Percentiles rank a stretch among this genome's conserved stretches.
Evolutionary conservation across 2,888 invertebrate species (phyloP).

Genomic region (Troides oblongomaculatus): DNA sequence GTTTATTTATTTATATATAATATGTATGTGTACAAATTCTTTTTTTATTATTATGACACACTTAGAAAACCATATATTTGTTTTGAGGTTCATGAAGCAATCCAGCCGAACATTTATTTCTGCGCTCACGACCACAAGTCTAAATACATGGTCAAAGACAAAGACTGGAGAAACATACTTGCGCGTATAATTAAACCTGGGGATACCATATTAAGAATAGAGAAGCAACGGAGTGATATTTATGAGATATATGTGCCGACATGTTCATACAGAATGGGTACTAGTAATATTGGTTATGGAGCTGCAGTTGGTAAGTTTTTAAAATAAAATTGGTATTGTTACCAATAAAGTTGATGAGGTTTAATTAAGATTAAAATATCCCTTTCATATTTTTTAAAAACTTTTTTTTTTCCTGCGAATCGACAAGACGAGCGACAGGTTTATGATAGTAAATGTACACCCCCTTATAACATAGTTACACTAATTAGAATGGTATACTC

Average conservation of each 20-base stretch:
- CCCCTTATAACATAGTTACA: too few relatives aligned
- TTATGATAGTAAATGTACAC: too few relatives aligned
- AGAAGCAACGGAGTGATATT: constrained; percentile 50
- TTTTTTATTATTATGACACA: too few relatives aligned
- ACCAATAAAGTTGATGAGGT: too few relatives aligned
- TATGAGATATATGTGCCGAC: constrained; percentile 95
- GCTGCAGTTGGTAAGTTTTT: constrained; percentile 84
- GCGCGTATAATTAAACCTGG: constrained; percentile 42
- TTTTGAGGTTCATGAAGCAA: constrained; percentile 83
- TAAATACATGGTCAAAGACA: constrained; percentile 73
- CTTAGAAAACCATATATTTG: neutral
- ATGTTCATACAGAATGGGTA: constrained; percentile 98
- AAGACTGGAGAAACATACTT: constrained; percentile 42
- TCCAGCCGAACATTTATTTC: constrained; percentile 66
- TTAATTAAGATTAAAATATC: too few relatives aligned
- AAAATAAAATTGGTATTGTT: neutral
- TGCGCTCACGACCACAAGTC: constrained; percentile 87
- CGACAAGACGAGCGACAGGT: too few relatives aligned
- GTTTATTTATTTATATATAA: too few relatives aligned
- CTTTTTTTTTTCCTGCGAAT: too few relatives aligned
- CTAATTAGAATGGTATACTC: too few relatives aligned
- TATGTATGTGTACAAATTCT: too few relatives aligned
- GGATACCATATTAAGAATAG: constrained; percentile 47
- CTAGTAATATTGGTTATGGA: constrained; percentile 90
- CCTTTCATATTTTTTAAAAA: too few relatives aligned